phyloP scores from a whole-genome alignment of 2,888 invertebrate genomes.

The Leptinotarsa rubiginosa region DNA sequence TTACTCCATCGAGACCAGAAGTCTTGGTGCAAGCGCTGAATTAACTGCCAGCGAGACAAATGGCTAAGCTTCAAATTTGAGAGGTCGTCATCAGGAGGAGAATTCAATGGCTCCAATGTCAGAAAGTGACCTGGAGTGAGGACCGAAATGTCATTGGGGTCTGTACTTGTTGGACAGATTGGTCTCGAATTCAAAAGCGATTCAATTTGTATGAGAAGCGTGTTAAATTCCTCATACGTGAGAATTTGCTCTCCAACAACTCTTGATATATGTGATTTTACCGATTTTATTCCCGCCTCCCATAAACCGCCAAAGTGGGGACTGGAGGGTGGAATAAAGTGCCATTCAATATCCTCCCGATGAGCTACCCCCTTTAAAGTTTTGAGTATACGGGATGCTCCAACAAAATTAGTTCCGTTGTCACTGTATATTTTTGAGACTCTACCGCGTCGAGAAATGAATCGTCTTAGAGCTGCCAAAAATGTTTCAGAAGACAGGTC shows the following conservation, averaged over 20 bases:
- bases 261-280: not conserved
- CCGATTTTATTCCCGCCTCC: not conserved
- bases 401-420: not conserved
- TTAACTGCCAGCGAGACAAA: not conserved
- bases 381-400: not conserved
- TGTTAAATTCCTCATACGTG: too few relatives aligned
- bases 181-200: too few relatives aligned
- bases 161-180: too few relatives aligned
- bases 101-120: too few relatives aligned
- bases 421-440: not conserved
- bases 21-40: not conserved
- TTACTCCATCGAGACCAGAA: not conserved
- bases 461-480: not conserved
- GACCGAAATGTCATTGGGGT: too few relatives aligned
- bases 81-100: too few relatives aligned
- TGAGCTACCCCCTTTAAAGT: not conserved
- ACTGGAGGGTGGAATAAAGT: not conserved
- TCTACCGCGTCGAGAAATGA: not conserved
- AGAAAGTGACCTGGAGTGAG: too few relatives aligned
- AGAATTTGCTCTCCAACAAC: not conserved
- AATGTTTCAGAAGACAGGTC: constrained; percentile 3
- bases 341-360: not conserved
- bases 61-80: too few relatives aligned
- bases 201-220: too few relatives aligned
- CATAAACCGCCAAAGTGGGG: not conserved